Base-by-base conservation (phyloP, 1,140 invertebrate genomes). In the Euura lappo region DNA sequence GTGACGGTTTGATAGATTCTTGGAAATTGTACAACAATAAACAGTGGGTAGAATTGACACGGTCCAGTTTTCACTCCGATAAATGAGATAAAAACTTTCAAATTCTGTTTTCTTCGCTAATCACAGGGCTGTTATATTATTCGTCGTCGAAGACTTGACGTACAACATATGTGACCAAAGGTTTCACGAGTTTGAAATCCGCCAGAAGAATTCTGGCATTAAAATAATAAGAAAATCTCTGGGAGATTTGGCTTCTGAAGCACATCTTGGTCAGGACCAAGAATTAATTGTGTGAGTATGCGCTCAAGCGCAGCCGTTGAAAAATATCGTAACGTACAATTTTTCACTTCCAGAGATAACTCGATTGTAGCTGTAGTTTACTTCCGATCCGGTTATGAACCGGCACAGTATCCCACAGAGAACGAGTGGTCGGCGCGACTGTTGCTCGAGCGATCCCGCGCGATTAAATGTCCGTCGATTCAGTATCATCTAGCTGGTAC, bases 391-490 rank as follows among this genome's bases (percentile, higher is more conserved):
- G 97, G 96, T 1, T 99, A 99, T 85, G 91, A 93, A 72, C 97
- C 98, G 0, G 89, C 86, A 2, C 93, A 97, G 80, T 98, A 97
- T 85, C 92, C 89, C n/a, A 89, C 90, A 1, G 85, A 92, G 72
- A 87, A 89, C 76, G 95, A 97, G 81, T 99, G 97, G 97, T 90
- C 94, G 72, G 92, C 93, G 0, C 87, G 97, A 45, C 88, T 97
- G 7, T 78, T 93, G 44, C 94, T 99, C 69, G 98, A 99, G 87
- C 90, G 93, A 77, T 97, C 82, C 2, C 88, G 89, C 69, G 96
- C 97, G 2, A 97, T 99, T 74, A 99, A 99, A 86, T 98, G 95
- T 83, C 98, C 98, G 0, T 95, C 94, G 66, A 95, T 98, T 75
- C 93, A 96, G 7, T 94, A 94, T 82, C 94, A 95, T 84, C 85